Conservation (phyloP, 2,797 vertebrate species). For the Anguilla marmorata region DNA sequence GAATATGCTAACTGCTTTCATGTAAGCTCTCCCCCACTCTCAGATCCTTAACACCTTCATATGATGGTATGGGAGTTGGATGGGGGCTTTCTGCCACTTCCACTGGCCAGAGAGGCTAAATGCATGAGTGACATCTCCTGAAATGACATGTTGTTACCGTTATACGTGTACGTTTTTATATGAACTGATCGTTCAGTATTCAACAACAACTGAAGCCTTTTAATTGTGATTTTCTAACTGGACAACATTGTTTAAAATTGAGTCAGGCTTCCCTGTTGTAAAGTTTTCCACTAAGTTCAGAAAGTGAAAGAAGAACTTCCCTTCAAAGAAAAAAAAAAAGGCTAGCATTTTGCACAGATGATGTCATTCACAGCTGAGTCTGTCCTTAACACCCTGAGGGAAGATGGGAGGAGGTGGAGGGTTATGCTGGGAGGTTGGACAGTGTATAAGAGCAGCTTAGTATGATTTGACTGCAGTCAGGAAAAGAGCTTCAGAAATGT, state of each 20-base stretch:
- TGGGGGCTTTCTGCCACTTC: not conserved
- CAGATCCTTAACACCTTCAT: not conserved
- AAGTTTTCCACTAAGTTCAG: not conserved
- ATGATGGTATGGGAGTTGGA: not conserved
- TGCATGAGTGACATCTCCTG: not conserved
- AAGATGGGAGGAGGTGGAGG: not conserved
- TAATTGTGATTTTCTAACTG: not conserved
- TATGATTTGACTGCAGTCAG: conserved; percentile 56
- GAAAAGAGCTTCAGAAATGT: conserved; percentile 37
- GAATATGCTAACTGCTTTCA: not conserved
- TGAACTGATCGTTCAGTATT: not conserved
- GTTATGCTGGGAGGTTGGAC: not conserved
- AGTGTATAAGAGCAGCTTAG: conserved; percentile 22
- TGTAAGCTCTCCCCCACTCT: not conserved
- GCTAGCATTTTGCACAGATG: not conserved
- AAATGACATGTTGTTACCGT: not conserved
- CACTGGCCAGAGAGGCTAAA: not conserved
- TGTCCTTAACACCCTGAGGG: conserved; percentile 23
- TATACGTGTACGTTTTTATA: too few relatives aligned
- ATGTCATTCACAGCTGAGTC: not conserved
- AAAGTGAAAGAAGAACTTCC: not conserved
- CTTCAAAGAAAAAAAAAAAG: not conserved
- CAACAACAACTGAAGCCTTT: not conserved
- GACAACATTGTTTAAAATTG: not conserved
- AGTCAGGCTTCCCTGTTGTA: not conserved